Base-by-base conservation (phyloP, 2,113 vertebrate species). In the Pelodiscus sinensis region DNA sequence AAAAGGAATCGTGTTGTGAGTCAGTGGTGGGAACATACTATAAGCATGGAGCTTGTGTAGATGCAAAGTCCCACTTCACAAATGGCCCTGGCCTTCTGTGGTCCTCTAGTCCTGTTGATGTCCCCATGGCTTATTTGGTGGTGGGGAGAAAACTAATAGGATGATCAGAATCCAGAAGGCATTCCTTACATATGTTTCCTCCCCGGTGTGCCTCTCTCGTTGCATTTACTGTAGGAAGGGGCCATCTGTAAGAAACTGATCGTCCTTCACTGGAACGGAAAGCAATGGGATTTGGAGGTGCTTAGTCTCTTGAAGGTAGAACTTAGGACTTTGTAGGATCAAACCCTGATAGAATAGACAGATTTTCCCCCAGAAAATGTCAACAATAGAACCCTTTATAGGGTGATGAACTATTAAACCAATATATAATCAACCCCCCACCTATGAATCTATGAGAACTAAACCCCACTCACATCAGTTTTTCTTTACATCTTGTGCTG, bases 401-500 rank as follows among this genome's bases (percentile, higher is more conserved):
- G 38, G 0, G 1, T 71, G 12, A 29, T 31, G 62, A 56, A 52
- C 87, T 31, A 31, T 31, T 29, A 81, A 79, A 86, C 1, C 50
- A 60, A 68, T 35, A 25, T 80, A 83, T 54, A 5, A 44, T 4
- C 1, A 75, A 0, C 82, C 73, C 6, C 4, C 1, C 55, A 58
- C 22, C 22, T 58, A 24, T 24, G 22, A 58, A 9, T 58, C 57
- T 25, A 58, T 25, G 57, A 58, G 57, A 84, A 44, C 24, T 68
- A 88, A 68, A 9, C 4, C 73, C n/a, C 18, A 84, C 58, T 82
- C 52, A 93, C 18, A 77, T 44, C 82, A 38, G 84, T 0, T 27
- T 84, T 86, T 83, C 38, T 85, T 88, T 89, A 62, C 57, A 73
- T n/a, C 6, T 90, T 27, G 73, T 82, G 90, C 1, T 85, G 83